Evolutionary conservation across 1,140 invertebrate genomes (phyloP), one percentile per base, ranked within the genome.

Genomic region (Lordiphosa stackelbergi): DNA sequence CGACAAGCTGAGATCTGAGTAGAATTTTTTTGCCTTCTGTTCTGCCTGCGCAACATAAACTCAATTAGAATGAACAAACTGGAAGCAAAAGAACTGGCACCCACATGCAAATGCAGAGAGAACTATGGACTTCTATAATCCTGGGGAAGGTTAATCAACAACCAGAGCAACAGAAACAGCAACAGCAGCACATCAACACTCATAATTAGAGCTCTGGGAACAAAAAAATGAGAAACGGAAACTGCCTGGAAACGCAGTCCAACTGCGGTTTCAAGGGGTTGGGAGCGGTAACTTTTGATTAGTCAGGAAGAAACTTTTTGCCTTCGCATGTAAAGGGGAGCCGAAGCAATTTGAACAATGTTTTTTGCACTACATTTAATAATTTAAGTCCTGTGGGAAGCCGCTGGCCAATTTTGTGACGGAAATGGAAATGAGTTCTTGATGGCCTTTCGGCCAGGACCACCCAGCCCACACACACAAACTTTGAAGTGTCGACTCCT

Each of bases 381-480:
- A 81, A 71, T 81, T 81, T 79, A 79, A 79, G 66, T 68, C 64
- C 64, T 60, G 57, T 69, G 53, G 68, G 61, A 69, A 56, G 63
- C 36, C 28, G 34, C 36, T 51, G 22, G 41, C 38, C 38, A 48
- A 69, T 38, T 57, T 53, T 31, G 35, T 13, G 31, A 49, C 62
- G 75, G 75, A 79, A 79, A 79, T 79, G 75, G 75, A 79, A 79
- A 79, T 79, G 75, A 79, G 75, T 75, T 79, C 71, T 81, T 79
- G 59, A 79, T 81, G 77, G 54, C 53, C 56, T 56, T 53, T 19
- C 16, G 36, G 22, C 7, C 28, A 35, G 37, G 64, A 71, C 60
- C 73, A 79, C 70, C 59, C 47, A 51, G 16, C 36, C 48, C 47
- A 36, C n/a, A 37, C 16, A 19, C 36, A 35, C 35, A 12, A 68